These are phyloP conservation scores for Agrochola lota DNA, from an alignment of 2,888 invertebrate genomes.

Conservation along the genomic window DNA sequence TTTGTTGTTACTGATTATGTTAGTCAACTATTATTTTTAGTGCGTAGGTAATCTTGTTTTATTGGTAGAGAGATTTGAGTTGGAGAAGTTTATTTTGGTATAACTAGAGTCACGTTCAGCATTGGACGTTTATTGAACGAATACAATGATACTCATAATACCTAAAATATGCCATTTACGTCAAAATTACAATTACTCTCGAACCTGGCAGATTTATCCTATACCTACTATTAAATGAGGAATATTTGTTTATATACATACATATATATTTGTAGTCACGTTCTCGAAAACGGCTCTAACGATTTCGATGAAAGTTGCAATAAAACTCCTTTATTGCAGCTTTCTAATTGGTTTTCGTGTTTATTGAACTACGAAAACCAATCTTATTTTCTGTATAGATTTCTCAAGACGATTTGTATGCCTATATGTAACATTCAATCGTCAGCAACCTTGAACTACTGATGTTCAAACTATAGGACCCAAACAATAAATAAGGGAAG, in stretches of 20 bases:
- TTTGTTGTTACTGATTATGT: constrained; percentile 46
- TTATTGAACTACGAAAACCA: too few species aligned
- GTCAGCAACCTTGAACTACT: constrained; percentile 8
- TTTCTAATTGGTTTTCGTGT: too few species aligned
- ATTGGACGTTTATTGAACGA: constrained; percentile 6
- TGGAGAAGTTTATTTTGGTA: constrained; percentile 21
- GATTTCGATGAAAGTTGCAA: too few species aligned
- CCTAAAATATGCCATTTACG: too few species aligned
- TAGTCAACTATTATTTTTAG: constrained; percentile 37
- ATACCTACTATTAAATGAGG: too few species aligned
- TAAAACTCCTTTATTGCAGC: too few species aligned
- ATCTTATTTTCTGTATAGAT: too few species aligned
- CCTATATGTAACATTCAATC: background rate
- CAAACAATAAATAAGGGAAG: constrained; percentile 22
- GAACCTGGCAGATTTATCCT: too few species aligned
- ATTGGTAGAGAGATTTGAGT: constrained; percentile 16
- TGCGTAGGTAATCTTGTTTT: constrained; percentile 31
- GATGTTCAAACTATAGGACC: background rate
- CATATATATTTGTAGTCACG: too few species aligned
- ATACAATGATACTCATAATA: background rate
- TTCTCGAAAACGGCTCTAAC: too few species aligned
- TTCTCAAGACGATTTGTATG: background rate
- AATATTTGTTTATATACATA: too few species aligned
- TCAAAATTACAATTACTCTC: too few species aligned
- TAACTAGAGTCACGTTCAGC: constrained; percentile 11